A percentile compares a stretch with the other conserved stretches of the same genome.
Evolutionary conservation across 2,113 vertebrate genomes (phyloP).

Genomic region (Rhinopithecus roxellana): DNA sequence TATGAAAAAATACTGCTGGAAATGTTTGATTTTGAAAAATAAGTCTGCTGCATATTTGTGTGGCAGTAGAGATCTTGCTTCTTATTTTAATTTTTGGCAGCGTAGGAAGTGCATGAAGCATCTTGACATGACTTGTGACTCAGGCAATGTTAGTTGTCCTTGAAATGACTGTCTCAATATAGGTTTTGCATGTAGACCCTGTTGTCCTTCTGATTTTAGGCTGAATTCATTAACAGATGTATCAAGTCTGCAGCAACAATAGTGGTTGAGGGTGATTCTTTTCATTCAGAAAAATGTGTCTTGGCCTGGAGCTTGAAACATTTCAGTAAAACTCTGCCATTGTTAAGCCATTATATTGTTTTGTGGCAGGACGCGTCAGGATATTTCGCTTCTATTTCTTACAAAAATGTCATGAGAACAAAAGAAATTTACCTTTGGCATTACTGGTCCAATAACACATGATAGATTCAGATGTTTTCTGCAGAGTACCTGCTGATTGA

Average conservation of each 20-base stretch:
- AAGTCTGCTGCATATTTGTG: not conserved
- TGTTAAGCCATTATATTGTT: not conserved
- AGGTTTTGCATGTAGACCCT: not conserved
- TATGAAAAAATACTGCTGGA: not conserved
- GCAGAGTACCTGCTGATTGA: not conserved
- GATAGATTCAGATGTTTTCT: not conserved
- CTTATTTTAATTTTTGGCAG: not conserved
- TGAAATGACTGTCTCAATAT: not conserved
- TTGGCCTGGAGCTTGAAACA: not conserved
- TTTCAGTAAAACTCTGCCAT: not conserved
- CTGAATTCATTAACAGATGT: slow-evolving; percentile 28
- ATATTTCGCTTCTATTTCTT: not conserved
- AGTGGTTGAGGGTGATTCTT: not conserved
- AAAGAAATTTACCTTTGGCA: not conserved
- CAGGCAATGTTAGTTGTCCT: not conserved
- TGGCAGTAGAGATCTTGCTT: not conserved
- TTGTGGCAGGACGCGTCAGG: not conserved
- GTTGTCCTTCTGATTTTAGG: not conserved
- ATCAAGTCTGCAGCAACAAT: not conserved
- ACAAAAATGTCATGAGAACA: not conserved
- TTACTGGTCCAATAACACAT: not conserved
- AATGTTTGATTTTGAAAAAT: not conserved
- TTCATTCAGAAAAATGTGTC: not conserved
- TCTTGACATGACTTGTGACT: not conserved
- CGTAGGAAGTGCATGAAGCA: not conserved